These are phyloP conservation scores for Branchinecta sandiegonensis DNA, from an alignment of 2,888 invertebrate species.

Conservation along the genomic window DNA sequence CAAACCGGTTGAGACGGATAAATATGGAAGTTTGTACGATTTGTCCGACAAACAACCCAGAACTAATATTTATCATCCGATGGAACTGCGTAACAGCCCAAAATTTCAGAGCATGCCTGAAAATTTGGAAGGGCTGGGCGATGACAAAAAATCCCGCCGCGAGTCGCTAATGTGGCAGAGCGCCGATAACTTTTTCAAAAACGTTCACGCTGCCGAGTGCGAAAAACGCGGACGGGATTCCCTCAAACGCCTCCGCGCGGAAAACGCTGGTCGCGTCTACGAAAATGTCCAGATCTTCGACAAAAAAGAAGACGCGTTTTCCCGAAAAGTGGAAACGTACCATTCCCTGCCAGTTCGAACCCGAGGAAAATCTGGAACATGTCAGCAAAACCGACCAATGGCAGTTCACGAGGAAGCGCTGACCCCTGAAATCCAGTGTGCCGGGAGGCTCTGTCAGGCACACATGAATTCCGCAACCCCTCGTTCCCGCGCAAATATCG, in stretches of 20 bases:
- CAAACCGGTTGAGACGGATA: no score
- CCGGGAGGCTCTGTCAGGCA: not conserved
- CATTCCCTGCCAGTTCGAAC: not conserved
- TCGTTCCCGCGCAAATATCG: not conserved
- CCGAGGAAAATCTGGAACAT: not conserved
- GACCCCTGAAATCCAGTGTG: not conserved
- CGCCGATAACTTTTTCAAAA: slow-evolving; percentile 42
- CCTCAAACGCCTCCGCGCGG: slow-evolving; percentile 51
- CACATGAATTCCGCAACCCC: not conserved
- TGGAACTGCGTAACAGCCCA: slow-evolving; percentile 10
- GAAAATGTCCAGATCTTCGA: slow-evolving; percentile 64
- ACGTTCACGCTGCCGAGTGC: slow-evolving; percentile 25
- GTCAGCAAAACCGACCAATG: not conserved
- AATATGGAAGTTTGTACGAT: no score
- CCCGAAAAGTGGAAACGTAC: slow-evolving; percentile 2
- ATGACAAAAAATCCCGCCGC: not conserved
- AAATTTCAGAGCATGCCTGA: slow-evolving; percentile 19
- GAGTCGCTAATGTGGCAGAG: slow-evolving; percentile 37
- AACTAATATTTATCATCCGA: not conserved
- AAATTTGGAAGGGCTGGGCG: slow-evolving; percentile 17
- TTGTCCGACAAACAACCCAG: no score
- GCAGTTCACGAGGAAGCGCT: not conserved
- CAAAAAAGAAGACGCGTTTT: slow-evolving; percentile 30
- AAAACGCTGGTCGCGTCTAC: slow-evolving; percentile 64
- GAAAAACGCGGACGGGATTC: slow-evolving; percentile 50